Percentiles rank a stretch among this genome's conserved stretches.
Conservation (phyloP, 2,113 vertebrate genomes). For the Indri indri region DNA sequence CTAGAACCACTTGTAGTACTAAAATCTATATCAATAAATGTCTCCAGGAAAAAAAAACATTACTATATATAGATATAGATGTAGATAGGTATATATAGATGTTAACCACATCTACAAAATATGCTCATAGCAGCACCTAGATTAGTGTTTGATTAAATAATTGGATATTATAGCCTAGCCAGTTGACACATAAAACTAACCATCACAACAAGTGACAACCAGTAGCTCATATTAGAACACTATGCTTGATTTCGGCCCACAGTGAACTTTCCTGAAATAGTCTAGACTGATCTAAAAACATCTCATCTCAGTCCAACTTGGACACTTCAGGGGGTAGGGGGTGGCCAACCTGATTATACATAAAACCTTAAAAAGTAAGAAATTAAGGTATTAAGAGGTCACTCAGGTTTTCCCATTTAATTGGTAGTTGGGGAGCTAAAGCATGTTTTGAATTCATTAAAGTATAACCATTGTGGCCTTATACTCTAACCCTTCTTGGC, state of each 20-base stretch:
- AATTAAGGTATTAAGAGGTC: background rate
- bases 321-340: background rate
- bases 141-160: background rate
- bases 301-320: background rate
- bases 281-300: background rate
- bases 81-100: background rate
- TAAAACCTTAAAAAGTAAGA: background rate
- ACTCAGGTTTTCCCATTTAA: background rate
- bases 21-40: background rate
- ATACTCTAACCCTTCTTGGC: background rate
- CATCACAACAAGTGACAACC: background rate
- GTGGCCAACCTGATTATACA: background rate
- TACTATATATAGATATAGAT: background rate
- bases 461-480: background rate
- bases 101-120: background rate
- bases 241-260: background rate
- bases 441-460: background rate
- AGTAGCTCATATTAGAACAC: background rate
- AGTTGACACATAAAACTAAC: background rate
- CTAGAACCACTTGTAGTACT: background rate
- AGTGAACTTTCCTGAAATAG: background rate
- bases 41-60: background rate
- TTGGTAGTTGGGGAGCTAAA: background rate
- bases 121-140: background rate
- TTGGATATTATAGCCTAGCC: background rate